Base-by-base conservation (phyloP, 2,113 vertebrate genomes). In the Chloropsis hardwickii region DNA sequence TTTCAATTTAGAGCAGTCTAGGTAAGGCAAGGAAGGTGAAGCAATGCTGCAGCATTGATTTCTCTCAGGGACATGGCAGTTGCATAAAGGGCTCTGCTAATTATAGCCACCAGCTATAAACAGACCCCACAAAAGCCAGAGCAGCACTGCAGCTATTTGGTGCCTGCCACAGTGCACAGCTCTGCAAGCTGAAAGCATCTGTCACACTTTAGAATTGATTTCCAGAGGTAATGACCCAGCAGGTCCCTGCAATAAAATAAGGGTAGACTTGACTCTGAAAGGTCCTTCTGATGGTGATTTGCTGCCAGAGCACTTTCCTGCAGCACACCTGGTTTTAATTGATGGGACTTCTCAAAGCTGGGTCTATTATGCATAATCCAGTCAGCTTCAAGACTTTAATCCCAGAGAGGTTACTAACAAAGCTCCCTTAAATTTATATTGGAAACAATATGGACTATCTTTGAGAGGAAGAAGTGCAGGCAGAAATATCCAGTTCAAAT, bases 21-120 rank as follows among this genome's bases (percentile, higher is more conserved):
- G 48, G 70, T 64, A 58, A 86, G 44, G 81, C 25, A 70, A 44
- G 48, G 48, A 91, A 50, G 40, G 58, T 71, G 87, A 93, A 93
- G 92, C 48, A 53, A 35, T 21, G n/a, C 66, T 74, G 53, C 33
- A 57, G 44, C 74, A 96, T 71, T 79, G 89, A 91, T 76, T 94
- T 94, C n/a, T 91, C 60, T 70, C 82, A 92, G 92, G 51, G 72
- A 91, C 50, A 54, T 60, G 53, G 61, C 29, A 72, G 78, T 85
- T 86, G 69, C 67, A 85, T 54, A 87, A 92, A 94, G 44, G 64
- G 29, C 82, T 92, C 84, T 70, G 77, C 78, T 91, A 95, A 92
- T 92, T 89, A 95, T 53, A 95, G 92, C 85, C 74, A 57, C 14
- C 71, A 87, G 80, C 39, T 42, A 86, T 61, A 47, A 92, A 66